Evolutionary conservation across 2,113 vertebrate species (phyloP).

Genomic region (Turnix velox): DNA sequence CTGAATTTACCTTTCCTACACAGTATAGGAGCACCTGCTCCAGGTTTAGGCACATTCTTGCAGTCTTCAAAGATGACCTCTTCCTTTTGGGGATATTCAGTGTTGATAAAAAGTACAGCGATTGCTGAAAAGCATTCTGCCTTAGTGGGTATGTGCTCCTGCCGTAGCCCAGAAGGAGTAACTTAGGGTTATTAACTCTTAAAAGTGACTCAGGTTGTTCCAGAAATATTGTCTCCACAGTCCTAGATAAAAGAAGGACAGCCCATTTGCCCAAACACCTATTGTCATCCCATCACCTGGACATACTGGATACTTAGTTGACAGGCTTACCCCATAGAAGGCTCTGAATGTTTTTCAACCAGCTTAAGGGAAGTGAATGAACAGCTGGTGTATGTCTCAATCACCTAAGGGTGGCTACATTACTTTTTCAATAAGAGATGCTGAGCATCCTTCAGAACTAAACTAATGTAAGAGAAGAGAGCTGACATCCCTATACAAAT

Average conservation of each 20-base stretch:
- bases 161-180: not conserved
- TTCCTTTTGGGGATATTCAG: not conserved
- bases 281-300: not conserved
- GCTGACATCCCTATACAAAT: not conserved
- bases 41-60: not conserved
- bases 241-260: not conserved
- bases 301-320: not conserved
- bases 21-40: not conserved
- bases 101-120: not conserved
- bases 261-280: not conserved
- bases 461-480: not conserved
- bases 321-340: not conserved
- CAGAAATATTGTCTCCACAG: not conserved
- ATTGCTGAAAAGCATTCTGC: not conserved
- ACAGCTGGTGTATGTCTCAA: not conserved
- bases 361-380: not conserved
- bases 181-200: not conserved
- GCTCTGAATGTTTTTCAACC: not conserved
- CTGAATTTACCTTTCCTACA: not conserved
- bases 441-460: not conserved
- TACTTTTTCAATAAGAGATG: not conserved
- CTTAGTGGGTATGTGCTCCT: not conserved
- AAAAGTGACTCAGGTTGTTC: not conserved
- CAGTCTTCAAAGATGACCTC: not conserved
- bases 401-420: not conserved